These are phyloP conservation scores for Nothocercus julius DNA, from an alignment of 2,113 vertebrate genomes.

Conservation along the genomic window DNA sequence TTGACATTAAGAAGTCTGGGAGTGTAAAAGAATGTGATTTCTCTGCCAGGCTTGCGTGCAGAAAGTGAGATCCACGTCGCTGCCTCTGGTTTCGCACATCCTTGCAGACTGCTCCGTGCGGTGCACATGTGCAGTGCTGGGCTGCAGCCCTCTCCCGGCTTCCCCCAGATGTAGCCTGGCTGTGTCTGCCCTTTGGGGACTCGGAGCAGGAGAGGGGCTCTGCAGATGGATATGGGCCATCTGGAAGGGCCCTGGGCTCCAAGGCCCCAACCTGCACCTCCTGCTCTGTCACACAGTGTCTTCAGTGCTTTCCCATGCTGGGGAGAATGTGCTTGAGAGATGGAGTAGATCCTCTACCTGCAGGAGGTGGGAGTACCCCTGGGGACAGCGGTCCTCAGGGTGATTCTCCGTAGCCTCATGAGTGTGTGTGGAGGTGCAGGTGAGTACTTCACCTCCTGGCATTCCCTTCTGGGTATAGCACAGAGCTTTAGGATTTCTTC, in stretches of 20 bases:
- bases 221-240: not conserved
- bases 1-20: not conserved
- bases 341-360: not conserved
- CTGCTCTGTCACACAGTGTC: not conserved
- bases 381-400: not conserved
- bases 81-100: not conserved
- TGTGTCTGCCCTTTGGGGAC: not conserved
- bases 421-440: not conserved
- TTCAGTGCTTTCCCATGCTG: fast-evolving
- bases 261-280: fast-evolving
- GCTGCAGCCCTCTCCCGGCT: not conserved
- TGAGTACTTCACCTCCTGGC: not conserved
- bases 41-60: not conserved
- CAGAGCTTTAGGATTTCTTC: not conserved
- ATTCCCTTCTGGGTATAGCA: not conserved
- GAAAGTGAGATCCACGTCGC: not conserved
- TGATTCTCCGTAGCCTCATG: not conserved
- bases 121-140: not conserved
- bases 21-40: not conserved
- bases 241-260: not conserved
- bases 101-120: not conserved
- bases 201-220: not conserved
- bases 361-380: not conserved
- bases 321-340: not conserved
- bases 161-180: not conserved